These are phyloP conservation scores for Acanthornis magna DNA, from an alignment of 2,797 vertebrate species.

Conservation along the genomic window DNA sequence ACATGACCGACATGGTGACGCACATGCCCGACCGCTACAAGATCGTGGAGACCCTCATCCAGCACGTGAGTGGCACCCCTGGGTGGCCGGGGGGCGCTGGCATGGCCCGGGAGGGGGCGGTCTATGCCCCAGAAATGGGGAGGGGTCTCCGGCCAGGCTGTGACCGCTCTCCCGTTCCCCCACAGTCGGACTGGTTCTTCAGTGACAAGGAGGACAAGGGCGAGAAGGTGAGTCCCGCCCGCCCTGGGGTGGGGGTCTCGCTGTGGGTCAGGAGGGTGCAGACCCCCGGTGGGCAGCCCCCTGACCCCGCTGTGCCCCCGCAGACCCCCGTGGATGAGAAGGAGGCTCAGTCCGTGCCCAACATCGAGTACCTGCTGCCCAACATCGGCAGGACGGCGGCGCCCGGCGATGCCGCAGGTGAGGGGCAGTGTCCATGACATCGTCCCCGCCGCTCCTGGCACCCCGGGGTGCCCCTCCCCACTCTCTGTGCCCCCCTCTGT, in stretches of 20 bases:
- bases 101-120: not conserved
- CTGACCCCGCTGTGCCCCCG: not conserved
- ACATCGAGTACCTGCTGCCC: slow-evolving; percentile 96
- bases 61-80: slow-evolving; percentile 82
- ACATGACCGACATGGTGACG: slow-evolving; percentile 99
- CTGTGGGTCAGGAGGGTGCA: not conserved
- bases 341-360: slow-evolving; percentile 90
- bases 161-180: not conserved
- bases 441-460: rapidly evolving
- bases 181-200: slow-evolving; percentile 94
- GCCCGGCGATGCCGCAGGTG: slow-evolving; percentile 90
- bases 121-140: not conserved
- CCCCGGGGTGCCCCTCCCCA: rapidly evolving
- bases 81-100: rapidly evolving
- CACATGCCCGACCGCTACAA: slow-evolving; percentile 99
- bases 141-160: rapidly evolving
- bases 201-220: slow-evolving; percentile 89
- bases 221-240: slow-evolving; percentile 82
- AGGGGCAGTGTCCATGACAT: slow-evolving; percentile 7
- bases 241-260: rapidly evolving
- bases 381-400: slow-evolving; percentile 92
- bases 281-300: rapidly evolving
- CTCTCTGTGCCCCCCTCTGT: rapidly evolving
- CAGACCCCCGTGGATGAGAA: slow-evolving; percentile 94
- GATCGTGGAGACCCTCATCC: slow-evolving; percentile 96